Conservation (phyloP, 2,888 invertebrate species). For the Zeuzera pyrina region DNA sequence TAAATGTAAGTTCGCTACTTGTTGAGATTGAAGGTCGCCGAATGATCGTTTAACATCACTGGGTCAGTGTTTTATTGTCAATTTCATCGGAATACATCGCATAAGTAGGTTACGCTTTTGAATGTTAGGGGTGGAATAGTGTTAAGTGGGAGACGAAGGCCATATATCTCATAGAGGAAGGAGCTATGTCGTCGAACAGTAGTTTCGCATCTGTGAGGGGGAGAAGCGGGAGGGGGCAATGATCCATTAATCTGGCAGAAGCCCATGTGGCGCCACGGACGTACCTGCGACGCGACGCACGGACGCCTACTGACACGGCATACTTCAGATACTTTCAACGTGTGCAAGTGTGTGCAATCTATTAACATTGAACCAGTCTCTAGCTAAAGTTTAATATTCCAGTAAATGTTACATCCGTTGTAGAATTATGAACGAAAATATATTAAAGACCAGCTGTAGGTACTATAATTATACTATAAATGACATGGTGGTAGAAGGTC, state of each 20-base stretch:
- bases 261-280: constrained; percentile 83
- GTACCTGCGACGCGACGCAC: constrained; percentile 68
- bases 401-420: no score
- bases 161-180: constrained; percentile 53
- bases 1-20: no score
- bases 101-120: constrained; percentile 16
- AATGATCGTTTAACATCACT: constrained; percentile 32
- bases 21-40: constrained; percentile 66
- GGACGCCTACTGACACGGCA: constrained; percentile 70
- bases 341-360: constrained; percentile 37
- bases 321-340: constrained; percentile 48
- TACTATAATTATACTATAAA: no score
- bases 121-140: constrained; percentile 25
- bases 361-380: no score
- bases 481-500: no score
- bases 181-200: constrained; percentile 58
- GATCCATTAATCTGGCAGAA: constrained; percentile 88
- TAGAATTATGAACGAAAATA: no score
- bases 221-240: constrained; percentile 76
- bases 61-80: constrained; percentile 37
- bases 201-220: constrained; percentile 54
- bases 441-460: no score
- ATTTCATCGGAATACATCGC: constrained; percentile 1
- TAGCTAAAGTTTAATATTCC: no score
- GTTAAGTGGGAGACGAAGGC: constrained; percentile 42